Conservation (phyloP, 2,888 invertebrate species). For the Lepeophtheirus nordmannii region DNA sequence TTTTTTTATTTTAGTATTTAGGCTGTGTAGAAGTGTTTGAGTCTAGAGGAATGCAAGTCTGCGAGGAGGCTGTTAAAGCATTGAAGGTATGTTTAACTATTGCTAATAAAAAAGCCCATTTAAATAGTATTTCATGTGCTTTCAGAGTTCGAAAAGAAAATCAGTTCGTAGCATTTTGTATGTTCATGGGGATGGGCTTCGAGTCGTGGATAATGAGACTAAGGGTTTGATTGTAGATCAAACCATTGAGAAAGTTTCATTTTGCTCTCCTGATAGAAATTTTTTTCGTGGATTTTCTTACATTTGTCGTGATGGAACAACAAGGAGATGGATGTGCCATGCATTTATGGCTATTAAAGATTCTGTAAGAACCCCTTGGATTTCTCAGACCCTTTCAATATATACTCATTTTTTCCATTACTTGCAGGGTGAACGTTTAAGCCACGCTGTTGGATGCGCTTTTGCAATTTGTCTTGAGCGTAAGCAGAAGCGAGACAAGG, state of each 20-base stretch:
- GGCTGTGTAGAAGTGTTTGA: slow-evolving; percentile 99
- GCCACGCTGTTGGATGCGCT: slow-evolving; percentile 98
- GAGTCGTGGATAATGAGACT: slow-evolving; percentile 96
- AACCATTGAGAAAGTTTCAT: slow-evolving; percentile 99
- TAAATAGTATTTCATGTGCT: not conserved
- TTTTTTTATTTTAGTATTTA: slow-evolving; percentile 52
- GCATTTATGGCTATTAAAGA: slow-evolving; percentile 91
- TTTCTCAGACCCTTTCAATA: not conserved
- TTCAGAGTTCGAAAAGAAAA: slow-evolving; percentile 34
- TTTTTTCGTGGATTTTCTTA: slow-evolving; percentile 97
- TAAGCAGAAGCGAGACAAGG: slow-evolving; percentile 92
- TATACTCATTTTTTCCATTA: not conserved
- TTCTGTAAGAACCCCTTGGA: slow-evolving; percentile 44
- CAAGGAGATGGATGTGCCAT: slow-evolving; percentile 99
- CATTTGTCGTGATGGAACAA: slow-evolving; percentile 96
- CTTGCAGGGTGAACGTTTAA: slow-evolving; percentile 54
- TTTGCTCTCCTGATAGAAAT: slow-evolving; percentile 96
- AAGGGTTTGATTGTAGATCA: slow-evolving; percentile 98
- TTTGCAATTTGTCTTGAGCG: slow-evolving; percentile 95
- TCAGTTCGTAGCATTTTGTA: slow-evolving; percentile 76
- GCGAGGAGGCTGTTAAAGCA: slow-evolving; percentile 95
- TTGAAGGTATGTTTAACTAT: slow-evolving; percentile 55
- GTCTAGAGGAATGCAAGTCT: slow-evolving; percentile 97
- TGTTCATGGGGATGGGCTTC: slow-evolving; percentile 82
- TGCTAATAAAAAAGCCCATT: not conserved